phyloP scores from a whole-genome alignment of 1,140 invertebrate species.

The Drosophila prosaltans region DNA sequence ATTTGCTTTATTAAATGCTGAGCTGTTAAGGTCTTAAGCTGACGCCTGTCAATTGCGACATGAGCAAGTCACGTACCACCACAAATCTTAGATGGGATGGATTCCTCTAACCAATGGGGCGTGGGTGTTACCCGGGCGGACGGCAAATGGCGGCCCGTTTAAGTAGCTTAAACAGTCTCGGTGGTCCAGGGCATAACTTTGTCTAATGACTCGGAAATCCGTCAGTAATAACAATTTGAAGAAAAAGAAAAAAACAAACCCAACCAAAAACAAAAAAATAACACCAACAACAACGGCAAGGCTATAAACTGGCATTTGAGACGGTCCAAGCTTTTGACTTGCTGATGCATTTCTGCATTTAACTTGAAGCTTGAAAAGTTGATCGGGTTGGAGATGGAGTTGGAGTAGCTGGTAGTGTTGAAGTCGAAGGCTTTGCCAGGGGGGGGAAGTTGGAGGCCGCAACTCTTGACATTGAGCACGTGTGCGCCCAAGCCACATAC shows the following conservation, averaged over 20 bases:
- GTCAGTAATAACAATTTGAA: slow-evolving; percentile 71
- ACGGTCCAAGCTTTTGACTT: slow-evolving; percentile 43
- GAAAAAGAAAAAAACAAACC: slow-evolving; percentile 10
- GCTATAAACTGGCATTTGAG: slow-evolving; percentile 75
- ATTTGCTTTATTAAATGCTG: slow-evolving; percentile 77
- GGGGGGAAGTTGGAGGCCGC: not conserved
- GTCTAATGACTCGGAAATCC: slow-evolving; percentile 83
- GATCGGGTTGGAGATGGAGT: slow-evolving; percentile 8
- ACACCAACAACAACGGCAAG: slow-evolving; percentile 35
- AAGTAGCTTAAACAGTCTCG: slow-evolving; percentile 81
- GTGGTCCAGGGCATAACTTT: slow-evolving; percentile 81
- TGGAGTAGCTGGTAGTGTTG: not conserved
- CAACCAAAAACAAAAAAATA: slow-evolving; percentile 33
- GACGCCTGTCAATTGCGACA: slow-evolving; percentile 76
- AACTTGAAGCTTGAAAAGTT: slow-evolving; percentile 27
- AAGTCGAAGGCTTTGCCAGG: slow-evolving; percentile 3
- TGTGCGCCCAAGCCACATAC: slow-evolving; percentile 40
- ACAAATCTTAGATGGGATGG: not conserved
- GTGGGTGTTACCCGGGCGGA: slow-evolving; percentile 23
- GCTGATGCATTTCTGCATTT: slow-evolving; percentile 62
- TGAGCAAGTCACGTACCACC: slow-evolving; percentile 59
- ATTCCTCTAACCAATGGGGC: slow-evolving; percentile 14
- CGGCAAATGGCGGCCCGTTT: slow-evolving; percentile 60
- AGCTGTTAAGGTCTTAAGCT: slow-evolving; percentile 59
- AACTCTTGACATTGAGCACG: slow-evolving; percentile 68